Base-by-base conservation (phyloP, 2,888 invertebrate species). In the Conops quadrifasciatus region DNA sequence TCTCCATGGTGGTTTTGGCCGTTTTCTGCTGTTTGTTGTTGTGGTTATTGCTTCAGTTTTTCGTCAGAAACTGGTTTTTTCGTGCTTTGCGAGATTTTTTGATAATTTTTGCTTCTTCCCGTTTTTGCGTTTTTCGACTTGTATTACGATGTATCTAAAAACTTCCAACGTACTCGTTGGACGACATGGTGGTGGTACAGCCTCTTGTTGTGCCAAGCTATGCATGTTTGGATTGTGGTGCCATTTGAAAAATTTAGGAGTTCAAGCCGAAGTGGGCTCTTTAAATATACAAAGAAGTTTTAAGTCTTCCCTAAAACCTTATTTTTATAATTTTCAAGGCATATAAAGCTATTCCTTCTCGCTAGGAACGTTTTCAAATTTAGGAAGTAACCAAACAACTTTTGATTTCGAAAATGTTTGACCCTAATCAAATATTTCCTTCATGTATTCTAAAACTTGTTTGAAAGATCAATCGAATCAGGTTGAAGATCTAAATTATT, bases 51-150 rank as follows among this genome's bases (percentile, higher is more conserved):
- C 36, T 36, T 36, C 9, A 36, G 36, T 36, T 81, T 81, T 83
- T 82, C 80, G 80, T 80, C 77, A 79, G 81, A 80, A 83, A 83
- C 83, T 80, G 82, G 83, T 83, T 83, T 80, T 77, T 81, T 78
- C 74, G 77, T 78, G 75, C 72, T 75, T 75, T 74, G 75, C 70
- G 62, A 71, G 71, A 72, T 62, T 66, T n/a, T n/a, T 71, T 76
- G 71, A 73, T 73, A 28, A 45, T 43, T 24, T 56, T 53, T 51
- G 51, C 56, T 65, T 49, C 30, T 15, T 28, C n/a, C 26, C 43
- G 26, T 24, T 51, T 65, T 26, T 28, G 15, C n/a, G n/a, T n/a
- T n/a, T n/a, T n/a, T 36, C 5, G 30, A 60, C 16, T 45, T 62
- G n/a, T 28, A n/a, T n/a, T n/a, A n/a, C n/a, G n/a, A n/a, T n/a